Conservation (phyloP, 2,888 invertebrate genomes). For the Frankliniella fusca region DNA sequence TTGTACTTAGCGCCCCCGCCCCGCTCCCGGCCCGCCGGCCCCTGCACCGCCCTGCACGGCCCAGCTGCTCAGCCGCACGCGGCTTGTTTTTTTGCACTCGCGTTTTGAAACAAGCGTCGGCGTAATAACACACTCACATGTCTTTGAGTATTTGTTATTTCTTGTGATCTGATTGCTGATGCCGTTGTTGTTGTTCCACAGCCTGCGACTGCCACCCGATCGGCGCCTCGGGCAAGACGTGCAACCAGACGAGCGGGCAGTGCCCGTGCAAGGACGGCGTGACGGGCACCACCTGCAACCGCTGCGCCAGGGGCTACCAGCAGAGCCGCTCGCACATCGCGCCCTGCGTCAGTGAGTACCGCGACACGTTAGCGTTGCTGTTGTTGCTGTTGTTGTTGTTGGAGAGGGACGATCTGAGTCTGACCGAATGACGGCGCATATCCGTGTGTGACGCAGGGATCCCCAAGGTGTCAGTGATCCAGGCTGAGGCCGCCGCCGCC, state of each 20-base stretch:
- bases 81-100: neutral
- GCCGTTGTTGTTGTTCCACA: slow-evolving; percentile 52
- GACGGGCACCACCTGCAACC: slow-evolving; percentile 93
- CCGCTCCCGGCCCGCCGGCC: neutral
- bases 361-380: no score
- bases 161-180: neutral
- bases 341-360: slow-evolving; percentile 90
- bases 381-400: no score
- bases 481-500: slow-evolving; percentile 15
- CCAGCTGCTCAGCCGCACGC: neutral
- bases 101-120: neutral
- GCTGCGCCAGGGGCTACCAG: slow-evolving; percentile 96
- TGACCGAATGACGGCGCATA: no score
- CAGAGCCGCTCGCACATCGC: slow-evolving; percentile 96
- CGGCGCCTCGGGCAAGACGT: slow-evolving; percentile 94
- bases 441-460: slow-evolving; percentile 33
- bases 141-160: neutral
- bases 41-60: neutral
- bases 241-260: slow-evolving; percentile 97
- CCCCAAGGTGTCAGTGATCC: slow-evolving; percentile 33
- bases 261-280: slow-evolving; percentile 99
- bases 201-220: slow-evolving; percentile 98
- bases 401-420: no score
- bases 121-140: neutral
- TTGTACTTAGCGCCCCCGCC: neutral